A percentile compares a stretch with the other conserved stretches of the same genome.
Conservation (phyloP, 2,888 invertebrate genomes). For the Drosophila cyrtoloma region DNA sequence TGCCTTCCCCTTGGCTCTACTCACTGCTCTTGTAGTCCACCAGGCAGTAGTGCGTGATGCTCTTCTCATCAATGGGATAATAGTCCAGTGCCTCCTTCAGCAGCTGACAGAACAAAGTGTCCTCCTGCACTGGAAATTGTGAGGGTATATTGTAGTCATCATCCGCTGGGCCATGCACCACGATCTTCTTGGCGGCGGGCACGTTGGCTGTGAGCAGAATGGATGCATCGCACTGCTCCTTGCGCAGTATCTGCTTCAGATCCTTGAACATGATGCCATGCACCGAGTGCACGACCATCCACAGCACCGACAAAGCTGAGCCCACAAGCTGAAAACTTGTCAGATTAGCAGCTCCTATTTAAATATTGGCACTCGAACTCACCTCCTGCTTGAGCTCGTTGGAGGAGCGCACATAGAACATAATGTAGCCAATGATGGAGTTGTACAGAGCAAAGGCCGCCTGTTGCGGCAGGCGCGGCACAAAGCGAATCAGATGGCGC, state of each 20-base stretch:
- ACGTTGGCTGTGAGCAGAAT: constrained; percentile 99
- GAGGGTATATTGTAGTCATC: constrained; percentile 98
- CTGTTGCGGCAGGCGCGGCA: constrained; percentile 97
- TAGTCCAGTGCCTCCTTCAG: constrained; percentile 98
- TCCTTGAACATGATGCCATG: constrained; percentile 99
- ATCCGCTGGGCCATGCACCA: constrained; percentile 94
- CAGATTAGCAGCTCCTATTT: background rate
- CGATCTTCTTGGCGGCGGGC: constrained; percentile 99
- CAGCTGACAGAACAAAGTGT: constrained; percentile 97
- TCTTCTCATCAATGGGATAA: constrained; percentile 96
- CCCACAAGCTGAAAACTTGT: constrained; percentile 89
- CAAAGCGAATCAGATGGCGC: constrained; percentile 96
- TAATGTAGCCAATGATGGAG: constrained; percentile 99
- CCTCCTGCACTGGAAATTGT: constrained; percentile 99
- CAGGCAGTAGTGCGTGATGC: constrained; percentile 96
- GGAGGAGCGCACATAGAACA: constrained; percentile 99
- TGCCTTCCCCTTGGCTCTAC: constrained; percentile 63
- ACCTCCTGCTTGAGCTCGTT: constrained; percentile 96
- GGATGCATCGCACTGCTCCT: constrained; percentile 99
- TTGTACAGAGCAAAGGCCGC: constrained; percentile 99
- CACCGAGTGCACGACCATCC: constrained; percentile 99
- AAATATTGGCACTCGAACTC: background rate
- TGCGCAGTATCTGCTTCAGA: constrained; percentile 98
- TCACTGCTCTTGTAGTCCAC: constrained; percentile 99
- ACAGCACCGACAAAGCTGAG: constrained; percentile 96